These are phyloP conservation scores for Alectoris magna DNA, from an alignment of 2,797 vertebrate genomes.

Conservation along the genomic window DNA sequence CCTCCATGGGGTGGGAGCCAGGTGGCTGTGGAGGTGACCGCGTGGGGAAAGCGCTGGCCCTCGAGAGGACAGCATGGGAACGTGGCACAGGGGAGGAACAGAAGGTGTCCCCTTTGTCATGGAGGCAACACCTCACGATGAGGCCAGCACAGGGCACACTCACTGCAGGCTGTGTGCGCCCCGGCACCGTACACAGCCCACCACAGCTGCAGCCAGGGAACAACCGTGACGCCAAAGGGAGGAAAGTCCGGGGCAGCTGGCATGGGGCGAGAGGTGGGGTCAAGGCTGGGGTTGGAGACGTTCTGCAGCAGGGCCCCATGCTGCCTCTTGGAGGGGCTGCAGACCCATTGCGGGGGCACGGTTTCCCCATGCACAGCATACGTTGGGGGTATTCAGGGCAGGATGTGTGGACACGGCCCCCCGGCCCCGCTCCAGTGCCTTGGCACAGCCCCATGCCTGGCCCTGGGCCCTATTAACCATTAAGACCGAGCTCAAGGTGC, in stretches of 20 bases:
- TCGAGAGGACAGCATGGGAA: background rate
- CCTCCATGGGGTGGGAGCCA: background rate
- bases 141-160: background rate
- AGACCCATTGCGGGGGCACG: rapidly evolving
- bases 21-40: background rate
- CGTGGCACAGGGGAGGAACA: rapidly evolving
- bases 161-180: background rate
- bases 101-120: rapidly evolving
- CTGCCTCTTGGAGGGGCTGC: background rate
- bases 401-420: rapidly evolving
- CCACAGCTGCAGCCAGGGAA: background rate
- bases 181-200: rapidly evolving
- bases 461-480: background rate
- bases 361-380: rapidly evolving
- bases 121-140: background rate
- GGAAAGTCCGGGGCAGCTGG: slow-evolving; percentile 53
- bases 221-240: slow-evolving; percentile 31
- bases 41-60: background rate
- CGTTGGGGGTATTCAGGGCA: background rate
- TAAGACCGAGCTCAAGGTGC: background rate
- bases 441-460: rapidly evolving
- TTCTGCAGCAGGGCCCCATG: background rate
- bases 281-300: slow-evolving; percentile 20
- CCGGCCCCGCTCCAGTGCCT: rapidly evolving
- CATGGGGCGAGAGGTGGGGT: background rate